A percentile compares a stretch with the other conserved stretches of the same genome.
These are phyloP conservation scores for Tringa solitaria DNA, from an alignment of 2,113 vertebrate species.

Conservation along the genomic window DNA sequence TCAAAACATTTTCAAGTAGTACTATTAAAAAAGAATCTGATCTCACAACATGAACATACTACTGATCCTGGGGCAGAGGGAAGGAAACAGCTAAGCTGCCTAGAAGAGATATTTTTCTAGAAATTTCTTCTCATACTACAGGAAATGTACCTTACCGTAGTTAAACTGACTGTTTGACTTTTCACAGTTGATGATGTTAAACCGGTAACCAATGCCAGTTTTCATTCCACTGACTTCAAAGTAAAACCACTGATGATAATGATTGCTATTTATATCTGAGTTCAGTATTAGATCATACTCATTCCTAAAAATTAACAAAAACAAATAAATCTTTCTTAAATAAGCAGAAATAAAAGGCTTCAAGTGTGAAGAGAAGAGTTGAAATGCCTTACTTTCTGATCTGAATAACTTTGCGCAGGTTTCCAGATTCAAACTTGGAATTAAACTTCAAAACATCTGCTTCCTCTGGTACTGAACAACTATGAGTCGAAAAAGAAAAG, in stretches of 20 bases:
- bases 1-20: background rate
- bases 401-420: slow-evolving; percentile 95
- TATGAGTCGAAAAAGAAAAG: slow-evolving; percentile 53
- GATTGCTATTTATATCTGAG: slow-evolving; percentile 98
- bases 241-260: slow-evolving; percentile 99
- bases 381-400: slow-evolving; percentile 89
- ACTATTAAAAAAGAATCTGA: background rate
- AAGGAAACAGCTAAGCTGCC: background rate
- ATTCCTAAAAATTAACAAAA: slow-evolving; percentile 77
- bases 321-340: slow-evolving; percentile 11
- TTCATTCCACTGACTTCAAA: slow-evolving; percentile 98
- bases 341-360: background rate
- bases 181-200: slow-evolving; percentile 99
- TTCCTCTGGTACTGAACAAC: slow-evolving; percentile 81
- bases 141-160: slow-evolving; percentile 83
- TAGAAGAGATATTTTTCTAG: background rate
- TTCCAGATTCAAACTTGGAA: slow-evolving; percentile 98
- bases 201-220: slow-evolving; percentile 84
- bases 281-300: slow-evolving; percentile 98
- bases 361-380: background rate
- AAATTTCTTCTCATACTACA: background rate
- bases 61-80: background rate
- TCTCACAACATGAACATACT: background rate
- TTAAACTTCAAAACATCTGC: slow-evolving; percentile 94
- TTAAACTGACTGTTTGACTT: slow-evolving; percentile 99